phyloP scores from a whole-genome alignment of 2,113 vertebrate genomes.

The Rousettus leschenaultii region DNA sequence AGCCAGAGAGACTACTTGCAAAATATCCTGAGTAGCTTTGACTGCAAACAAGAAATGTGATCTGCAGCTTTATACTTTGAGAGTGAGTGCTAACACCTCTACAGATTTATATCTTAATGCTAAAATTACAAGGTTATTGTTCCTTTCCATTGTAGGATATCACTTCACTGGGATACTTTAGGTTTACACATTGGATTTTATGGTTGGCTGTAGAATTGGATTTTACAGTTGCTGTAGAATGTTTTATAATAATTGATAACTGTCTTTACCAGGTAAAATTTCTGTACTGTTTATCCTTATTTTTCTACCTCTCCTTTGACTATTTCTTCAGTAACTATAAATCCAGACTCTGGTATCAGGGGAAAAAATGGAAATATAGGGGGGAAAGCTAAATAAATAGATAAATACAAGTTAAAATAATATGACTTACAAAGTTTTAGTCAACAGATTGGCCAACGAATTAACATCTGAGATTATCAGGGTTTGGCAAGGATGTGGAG shows the following conservation, averaged over 20 bases:
- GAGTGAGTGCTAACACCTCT: not conserved
- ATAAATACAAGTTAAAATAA: not conserved
- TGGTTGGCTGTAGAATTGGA: not conserved
- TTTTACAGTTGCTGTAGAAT: not conserved
- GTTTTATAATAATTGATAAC: not conserved
- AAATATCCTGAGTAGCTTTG: not conserved
- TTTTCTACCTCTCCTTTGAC: not conserved
- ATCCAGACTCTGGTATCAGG: not conserved
- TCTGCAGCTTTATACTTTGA: not conserved
- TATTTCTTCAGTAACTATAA: not conserved
- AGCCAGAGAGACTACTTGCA: not conserved
- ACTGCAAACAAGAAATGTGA: slow-evolving; percentile 14
- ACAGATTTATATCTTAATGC: not conserved
- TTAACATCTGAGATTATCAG: not conserved
- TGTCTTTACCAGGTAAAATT: slow-evolving; percentile 18
- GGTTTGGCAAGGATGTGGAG: not conserved
- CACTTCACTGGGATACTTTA: not conserved
- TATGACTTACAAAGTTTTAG: not conserved
- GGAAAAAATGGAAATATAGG: not conserved
- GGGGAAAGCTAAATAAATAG: not conserved
- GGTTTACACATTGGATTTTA: not conserved
- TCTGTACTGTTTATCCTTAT: rapidly evolving
- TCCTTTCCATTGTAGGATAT: slow-evolving; percentile 7
- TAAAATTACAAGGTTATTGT: not conserved
- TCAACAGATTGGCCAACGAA: not conserved